Evolutionary conservation across 2,113 vertebrate genomes (phyloP), one percentile per base, ranked within the genome.

Genomic region (Heteronetta atricapilla): DNA sequence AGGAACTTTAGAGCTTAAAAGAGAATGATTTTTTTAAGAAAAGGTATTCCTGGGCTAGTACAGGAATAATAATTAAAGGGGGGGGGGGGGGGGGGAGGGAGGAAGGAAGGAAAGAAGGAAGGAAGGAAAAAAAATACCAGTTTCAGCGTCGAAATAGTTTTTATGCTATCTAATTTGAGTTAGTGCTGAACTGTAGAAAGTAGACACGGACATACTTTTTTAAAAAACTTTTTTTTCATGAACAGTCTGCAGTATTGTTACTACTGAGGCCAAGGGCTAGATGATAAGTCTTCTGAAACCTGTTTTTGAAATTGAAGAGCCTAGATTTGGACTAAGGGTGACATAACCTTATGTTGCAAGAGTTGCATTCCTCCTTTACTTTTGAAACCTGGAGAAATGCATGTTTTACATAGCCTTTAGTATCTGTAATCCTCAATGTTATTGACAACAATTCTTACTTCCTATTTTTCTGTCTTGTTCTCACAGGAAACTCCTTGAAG

Each of bases 401-500:
- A 16, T 88, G 20, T 44, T 92, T 92, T 66, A 38, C 53, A 38
- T 66, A 55, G 25, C 7, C 33, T 69, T 77, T 33, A 38, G 52
- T 76, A 42, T 33, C 46, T 77, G 44, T 66, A 81, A 63, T 85
- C 70, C n/a, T 28, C 36, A 70, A 3, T 66, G 60, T 13, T n/a
- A 66, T 60, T 85, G 53, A 66, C 31, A 56, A 63, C 36, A 73
- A 74, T 87, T 82, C 77, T 11, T 56, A 92, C 19, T 86, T 63
- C 55, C 23, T 83, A 6, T 89, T 53, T 95, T 92, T 96, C 55
- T 96, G 28, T 94, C 77, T 77, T 50, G 8, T 84, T 7, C 44
- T 97, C 96, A 40, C 97, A 99, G 99, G 98, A 84, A 97, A 93
- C 88, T 81, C 97, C 79, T 93, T 96, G 88, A 98, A 97, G 97